These are phyloP conservation scores for Ammospiza caudacuta DNA, from an alignment of 2,113 vertebrate genomes.

Conservation along the genomic window DNA sequence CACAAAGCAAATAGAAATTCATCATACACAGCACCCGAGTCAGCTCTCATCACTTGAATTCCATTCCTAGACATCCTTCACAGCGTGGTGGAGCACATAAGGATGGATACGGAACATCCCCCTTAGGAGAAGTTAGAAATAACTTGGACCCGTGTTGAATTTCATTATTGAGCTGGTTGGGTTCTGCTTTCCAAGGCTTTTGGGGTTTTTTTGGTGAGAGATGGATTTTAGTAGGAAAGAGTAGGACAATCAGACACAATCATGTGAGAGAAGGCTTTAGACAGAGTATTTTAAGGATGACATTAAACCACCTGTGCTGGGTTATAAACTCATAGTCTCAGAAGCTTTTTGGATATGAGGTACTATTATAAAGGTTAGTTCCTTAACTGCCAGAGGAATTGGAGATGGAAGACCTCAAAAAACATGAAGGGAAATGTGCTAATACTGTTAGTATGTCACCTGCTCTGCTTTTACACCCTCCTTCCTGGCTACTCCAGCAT, in stretches of 20 bases:
- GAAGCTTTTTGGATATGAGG: neutral
- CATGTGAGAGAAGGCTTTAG: neutral
- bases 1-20: fast-evolving
- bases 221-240: neutral
- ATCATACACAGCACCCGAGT: fast-evolving
- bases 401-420: neutral
- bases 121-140: neutral
- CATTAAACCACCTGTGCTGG: fast-evolving
- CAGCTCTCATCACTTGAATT: neutral
- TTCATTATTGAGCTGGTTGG: fast-evolving
- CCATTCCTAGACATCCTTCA: fast-evolving
- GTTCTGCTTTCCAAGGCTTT: neutral
- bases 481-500: neutral
- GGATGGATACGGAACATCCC: neutral
- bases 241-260: neutral
- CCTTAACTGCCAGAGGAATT: neutral
- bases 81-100: fast-evolving
- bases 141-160: fast-evolving
- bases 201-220: neutral
- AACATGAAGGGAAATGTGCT: fast-evolving
- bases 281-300: fast-evolving
- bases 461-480: neutral
- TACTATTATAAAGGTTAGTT: neutral
- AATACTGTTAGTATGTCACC: neutral
- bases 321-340: neutral